These are phyloP conservation scores for Athrips mouffetella DNA, from an alignment of 2,888 invertebrate species.

Conservation along the genomic window DNA sequence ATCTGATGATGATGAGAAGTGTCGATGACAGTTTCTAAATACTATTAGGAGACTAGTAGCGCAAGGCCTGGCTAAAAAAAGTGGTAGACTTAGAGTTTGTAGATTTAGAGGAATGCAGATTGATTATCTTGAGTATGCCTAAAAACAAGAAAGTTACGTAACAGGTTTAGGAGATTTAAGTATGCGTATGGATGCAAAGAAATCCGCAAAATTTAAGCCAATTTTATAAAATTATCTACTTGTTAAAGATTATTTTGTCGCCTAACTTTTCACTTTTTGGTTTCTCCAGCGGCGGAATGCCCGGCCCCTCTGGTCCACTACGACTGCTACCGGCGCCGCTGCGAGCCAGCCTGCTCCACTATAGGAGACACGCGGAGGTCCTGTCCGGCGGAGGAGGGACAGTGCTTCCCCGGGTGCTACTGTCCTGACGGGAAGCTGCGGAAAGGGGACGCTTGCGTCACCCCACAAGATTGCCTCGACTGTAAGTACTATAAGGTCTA, in stretches of 20 bases:
- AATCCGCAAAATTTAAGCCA: no score
- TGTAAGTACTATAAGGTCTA: slow-evolving; percentile 71
- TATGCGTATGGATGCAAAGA: no score
- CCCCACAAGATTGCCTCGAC: slow-evolving; percentile 82
- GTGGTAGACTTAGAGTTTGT: no score
- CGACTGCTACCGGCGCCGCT: slow-evolving; percentile 88
- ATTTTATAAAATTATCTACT: no score
- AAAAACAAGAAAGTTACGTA: no score
- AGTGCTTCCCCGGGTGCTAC: slow-evolving; percentile 90
- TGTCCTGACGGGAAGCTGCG: slow-evolving; percentile 85
- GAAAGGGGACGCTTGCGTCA: slow-evolving; percentile 80
- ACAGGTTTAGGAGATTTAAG: no score
- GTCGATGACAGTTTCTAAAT: slow-evolving; percentile 84
- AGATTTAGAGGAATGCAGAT: neutral
- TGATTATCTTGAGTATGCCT: neutral
- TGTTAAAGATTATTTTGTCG: no score
- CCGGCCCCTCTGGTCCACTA: slow-evolving; percentile 87
- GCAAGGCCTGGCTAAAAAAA: slow-evolving; percentile 84
- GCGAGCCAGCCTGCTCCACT: slow-evolving; percentile 87
- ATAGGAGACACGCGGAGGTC: slow-evolving; percentile 34
- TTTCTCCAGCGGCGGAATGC: slow-evolving; percentile 81
- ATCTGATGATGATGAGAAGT: no score
- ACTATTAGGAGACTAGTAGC: slow-evolving; percentile 85
- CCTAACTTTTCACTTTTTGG: no score
- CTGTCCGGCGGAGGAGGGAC: slow-evolving; percentile 81